Evolutionary conservation across 2,113 vertebrate genomes (phyloP).

Genomic region (Nesospiza acunhae): DNA sequence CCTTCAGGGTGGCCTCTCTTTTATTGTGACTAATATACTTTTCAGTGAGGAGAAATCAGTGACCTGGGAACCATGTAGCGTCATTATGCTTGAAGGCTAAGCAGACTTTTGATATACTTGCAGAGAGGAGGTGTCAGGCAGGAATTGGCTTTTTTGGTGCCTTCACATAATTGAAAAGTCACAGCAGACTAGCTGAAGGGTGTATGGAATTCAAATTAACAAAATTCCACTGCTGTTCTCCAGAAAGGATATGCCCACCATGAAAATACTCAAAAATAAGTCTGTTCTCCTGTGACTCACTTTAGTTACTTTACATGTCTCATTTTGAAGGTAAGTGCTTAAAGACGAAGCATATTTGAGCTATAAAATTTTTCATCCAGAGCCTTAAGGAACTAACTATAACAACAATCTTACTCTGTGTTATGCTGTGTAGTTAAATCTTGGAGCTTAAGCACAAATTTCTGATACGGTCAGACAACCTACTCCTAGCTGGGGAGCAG

Average conservation of each 20-base stretch:
- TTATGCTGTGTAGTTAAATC: neutral
- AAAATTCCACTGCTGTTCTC: neutral
- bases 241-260: neutral
- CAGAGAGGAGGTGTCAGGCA: neutral
- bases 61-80: neutral
- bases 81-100: neutral
- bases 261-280: neutral
- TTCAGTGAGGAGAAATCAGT: neutral
- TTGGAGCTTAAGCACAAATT: neutral
- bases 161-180: neutral
- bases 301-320: neutral
- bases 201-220: neutral
- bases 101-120: neutral
- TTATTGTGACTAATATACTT: neutral
- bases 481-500: neutral
- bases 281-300: neutral
- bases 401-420: neutral
- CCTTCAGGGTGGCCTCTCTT: neutral
- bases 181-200: neutral
- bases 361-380: neutral
- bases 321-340: neutral
- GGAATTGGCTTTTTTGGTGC: neutral
- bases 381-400: neutral
- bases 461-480: neutral
- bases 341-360: neutral